Evolutionary conservation across 2,888 invertebrate genomes (phyloP).

Genomic region (Lamellibrachia columna): DNA sequence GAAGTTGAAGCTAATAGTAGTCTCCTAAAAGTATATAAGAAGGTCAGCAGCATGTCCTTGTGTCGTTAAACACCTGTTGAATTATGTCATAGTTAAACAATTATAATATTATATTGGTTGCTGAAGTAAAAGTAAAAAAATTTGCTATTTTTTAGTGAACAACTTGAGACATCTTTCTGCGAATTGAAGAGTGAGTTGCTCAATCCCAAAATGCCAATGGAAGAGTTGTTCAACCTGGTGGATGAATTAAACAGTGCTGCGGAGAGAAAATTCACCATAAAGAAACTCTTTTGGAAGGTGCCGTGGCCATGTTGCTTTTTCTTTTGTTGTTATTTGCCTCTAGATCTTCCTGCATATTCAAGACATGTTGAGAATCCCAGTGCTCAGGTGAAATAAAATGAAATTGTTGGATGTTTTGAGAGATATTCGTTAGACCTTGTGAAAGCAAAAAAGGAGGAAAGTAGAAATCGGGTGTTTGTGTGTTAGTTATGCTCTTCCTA

Average conservation of each 20-base stretch:
- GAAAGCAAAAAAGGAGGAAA: too few species aligned
- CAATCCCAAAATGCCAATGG: constrained; percentile 52
- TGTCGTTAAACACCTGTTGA: background rate
- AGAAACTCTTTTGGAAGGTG: constrained; percentile 64
- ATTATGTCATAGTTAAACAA: background rate
- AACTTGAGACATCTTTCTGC: constrained; percentile 53
- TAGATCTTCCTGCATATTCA: background rate
- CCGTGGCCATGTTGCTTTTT: background rate
- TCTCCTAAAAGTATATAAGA: background rate
- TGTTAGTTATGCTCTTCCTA: too few species aligned
- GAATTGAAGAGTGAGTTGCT: constrained; percentile 58
- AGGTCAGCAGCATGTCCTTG: background rate
- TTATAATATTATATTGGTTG: too few species aligned
- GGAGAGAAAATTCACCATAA: constrained; percentile 58
- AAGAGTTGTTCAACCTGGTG: constrained; percentile 52
- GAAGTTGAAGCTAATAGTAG: background rate
- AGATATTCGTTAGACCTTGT: too few species aligned
- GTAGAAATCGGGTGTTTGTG: too few species aligned
- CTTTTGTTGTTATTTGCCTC: background rate
- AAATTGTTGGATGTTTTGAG: too few species aligned
- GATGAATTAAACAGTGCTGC: constrained; percentile 58
- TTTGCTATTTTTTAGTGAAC: constrained; percentile 50
- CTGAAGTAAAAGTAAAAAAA: background rate
- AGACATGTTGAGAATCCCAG: background rate
- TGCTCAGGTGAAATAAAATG: too few species aligned